Evolutionary conservation across 1,140 invertebrate genomes (phyloP).

Genomic region (Ceratosolen fusciceps): DNA sequence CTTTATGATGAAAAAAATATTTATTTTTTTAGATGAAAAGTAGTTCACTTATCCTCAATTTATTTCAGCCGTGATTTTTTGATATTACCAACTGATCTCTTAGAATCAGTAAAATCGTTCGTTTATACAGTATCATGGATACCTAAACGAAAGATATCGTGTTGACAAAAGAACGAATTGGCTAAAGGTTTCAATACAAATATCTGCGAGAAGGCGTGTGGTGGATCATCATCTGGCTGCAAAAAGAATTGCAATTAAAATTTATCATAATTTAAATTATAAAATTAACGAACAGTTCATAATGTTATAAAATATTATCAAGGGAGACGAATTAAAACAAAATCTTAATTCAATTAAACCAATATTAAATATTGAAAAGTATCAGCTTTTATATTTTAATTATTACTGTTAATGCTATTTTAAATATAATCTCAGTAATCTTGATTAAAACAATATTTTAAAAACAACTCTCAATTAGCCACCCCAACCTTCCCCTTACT

Average conservation of each 20-base stretch:
- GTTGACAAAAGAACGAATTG: slow-evolving; percentile 89
- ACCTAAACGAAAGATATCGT: slow-evolving; percentile 93
- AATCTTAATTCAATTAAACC: background rate
- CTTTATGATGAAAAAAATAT: slow-evolving; percentile 53
- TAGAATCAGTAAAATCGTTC: slow-evolving; percentile 36
- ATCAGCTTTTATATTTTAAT: too few relatives aligned
- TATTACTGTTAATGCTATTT: too few relatives aligned
- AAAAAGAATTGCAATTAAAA: slow-evolving; percentile 62
- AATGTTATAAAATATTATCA: background rate
- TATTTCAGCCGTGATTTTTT: slow-evolving; percentile 39
- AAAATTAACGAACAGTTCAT: background rate
- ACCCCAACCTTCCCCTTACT: too few relatives aligned
- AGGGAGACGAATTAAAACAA: background rate
- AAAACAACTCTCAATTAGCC: too few relatives aligned
- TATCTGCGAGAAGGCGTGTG: slow-evolving; percentile 90
- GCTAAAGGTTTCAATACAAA: slow-evolving; percentile 90
- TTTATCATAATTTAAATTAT: background rate
- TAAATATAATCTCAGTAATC: too few relatives aligned
- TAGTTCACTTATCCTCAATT: slow-evolving; percentile 58
- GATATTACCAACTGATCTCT: slow-evolving; percentile 33
- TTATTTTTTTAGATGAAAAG: slow-evolving; percentile 49
- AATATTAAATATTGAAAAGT: background rate
- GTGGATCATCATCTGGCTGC: slow-evolving; percentile 93
- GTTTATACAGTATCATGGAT: slow-evolving; percentile 86
- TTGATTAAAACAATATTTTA: too few relatives aligned